Percentiles rank a stretch among this genome's conserved stretches.
phyloP scores from a whole-genome alignment of 2,888 invertebrate genomes.

The Coleophora deauratella region DNA sequence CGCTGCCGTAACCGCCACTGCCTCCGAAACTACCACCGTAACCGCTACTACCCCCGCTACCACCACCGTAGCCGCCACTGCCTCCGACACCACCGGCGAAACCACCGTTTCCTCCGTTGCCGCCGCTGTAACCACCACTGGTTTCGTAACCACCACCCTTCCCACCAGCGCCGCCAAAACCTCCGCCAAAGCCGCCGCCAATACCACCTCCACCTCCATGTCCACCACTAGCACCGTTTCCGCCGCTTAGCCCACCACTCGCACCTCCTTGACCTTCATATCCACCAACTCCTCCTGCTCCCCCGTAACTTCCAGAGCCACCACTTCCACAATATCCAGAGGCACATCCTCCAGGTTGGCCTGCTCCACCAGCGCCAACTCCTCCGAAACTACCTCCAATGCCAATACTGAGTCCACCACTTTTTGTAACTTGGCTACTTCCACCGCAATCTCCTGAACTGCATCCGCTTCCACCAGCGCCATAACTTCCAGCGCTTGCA shows the following conservation, averaged over 20 bases:
- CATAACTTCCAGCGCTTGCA: conserved; percentile 2
- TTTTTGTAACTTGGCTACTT: not conserved
- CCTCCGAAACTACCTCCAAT: conserved; percentile 11
- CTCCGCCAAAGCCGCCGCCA: conserved; percentile 4
- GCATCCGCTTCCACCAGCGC: conserved; percentile 6
- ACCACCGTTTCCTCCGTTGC: conserved; percentile 10
- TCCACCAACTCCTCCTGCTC: conserved; percentile 6
- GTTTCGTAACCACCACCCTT: conserved; percentile 1
- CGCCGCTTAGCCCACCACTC: conserved; percentile 3
- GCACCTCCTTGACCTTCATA: conserved; percentile 5
- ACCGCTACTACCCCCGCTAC: conserved; percentile 2
- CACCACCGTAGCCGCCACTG: conserved; percentile 9
- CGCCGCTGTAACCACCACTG: conserved; percentile 11
- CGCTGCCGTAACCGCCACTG: conserved; percentile 6
- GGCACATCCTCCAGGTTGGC: conserved; percentile 14
- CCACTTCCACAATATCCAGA: conserved; percentile 28
- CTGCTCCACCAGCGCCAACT: conserved; percentile 9
- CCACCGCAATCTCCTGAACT: not conserved
- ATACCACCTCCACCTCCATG: conserved; percentile 7
- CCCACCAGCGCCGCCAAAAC: not conserved
- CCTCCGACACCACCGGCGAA: conserved; percentile 15
- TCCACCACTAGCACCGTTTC: conserved; percentile 12
- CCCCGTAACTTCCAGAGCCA: conserved; percentile 18
- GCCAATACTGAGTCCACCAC: conserved; percentile 9
- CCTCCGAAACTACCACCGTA: not conserved